Percentiles rank a stretch among this genome's conserved stretches.
Evolutionary conservation across 2,888 invertebrate species (phyloP).

Genomic region (Dolomedes plantarius): DNA sequence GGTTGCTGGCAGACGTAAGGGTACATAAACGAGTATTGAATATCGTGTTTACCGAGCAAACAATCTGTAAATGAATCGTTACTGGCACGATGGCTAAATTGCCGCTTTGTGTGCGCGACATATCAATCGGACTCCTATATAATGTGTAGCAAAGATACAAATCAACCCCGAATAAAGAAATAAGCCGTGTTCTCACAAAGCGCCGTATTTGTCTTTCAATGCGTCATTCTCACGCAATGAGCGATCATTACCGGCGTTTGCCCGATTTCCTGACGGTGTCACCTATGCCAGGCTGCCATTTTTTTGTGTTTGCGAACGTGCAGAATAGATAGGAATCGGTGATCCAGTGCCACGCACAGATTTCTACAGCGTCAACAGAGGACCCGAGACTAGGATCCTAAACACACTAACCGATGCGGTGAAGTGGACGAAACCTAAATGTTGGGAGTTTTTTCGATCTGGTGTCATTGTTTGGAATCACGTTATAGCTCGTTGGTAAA

Average conservation of each 20-base stretch:
- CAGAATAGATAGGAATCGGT: background rate
- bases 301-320: background rate
- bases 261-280: background rate
- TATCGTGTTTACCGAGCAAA: background rate
- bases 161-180: background rate
- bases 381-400: too few relatives aligned
- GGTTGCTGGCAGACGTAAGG: too few relatives aligned
- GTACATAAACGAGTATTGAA: too few relatives aligned
- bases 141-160: background rate
- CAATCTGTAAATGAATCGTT: background rate
- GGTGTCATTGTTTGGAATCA: too few relatives aligned
- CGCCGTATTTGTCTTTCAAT: background rate
- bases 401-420: too few relatives aligned
- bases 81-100: background rate
- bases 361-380: background rate
- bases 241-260: background rate
- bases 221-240: background rate
- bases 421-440: too few relatives aligned
- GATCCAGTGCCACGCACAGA: background rate
- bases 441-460: too few relatives aligned
- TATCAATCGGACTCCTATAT: too few relatives aligned
- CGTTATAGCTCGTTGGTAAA: too few relatives aligned
- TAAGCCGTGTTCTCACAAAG: background rate
- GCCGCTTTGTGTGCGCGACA: background rate
- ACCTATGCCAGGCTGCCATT: background rate